These are phyloP conservation scores for Scomber japonicus DNA, from an alignment of 2,113 vertebrate genomes.

Conservation along the genomic window DNA sequence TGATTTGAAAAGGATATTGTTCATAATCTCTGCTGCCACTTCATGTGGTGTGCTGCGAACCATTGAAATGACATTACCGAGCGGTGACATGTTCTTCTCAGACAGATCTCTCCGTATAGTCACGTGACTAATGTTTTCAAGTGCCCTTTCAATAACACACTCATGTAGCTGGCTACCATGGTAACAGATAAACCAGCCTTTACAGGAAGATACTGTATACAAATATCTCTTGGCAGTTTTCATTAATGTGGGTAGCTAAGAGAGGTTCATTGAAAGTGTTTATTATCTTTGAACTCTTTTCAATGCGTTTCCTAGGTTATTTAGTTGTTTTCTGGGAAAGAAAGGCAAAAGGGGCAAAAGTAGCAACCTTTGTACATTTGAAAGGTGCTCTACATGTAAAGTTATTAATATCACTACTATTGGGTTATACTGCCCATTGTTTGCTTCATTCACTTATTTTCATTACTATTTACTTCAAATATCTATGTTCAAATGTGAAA, in stretches of 20 bases:
- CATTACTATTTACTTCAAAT: neutral
- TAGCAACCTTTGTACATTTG: too few species aligned
- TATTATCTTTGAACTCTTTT: conserved; percentile 4
- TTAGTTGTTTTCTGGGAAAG: neutral
- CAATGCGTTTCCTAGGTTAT: conserved; percentile 10
- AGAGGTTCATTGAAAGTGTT: neutral
- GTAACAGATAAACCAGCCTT: conserved; percentile 57
- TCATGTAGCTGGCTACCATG: conserved; percentile 57
- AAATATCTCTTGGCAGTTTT: conserved; percentile 35
- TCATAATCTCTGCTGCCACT: conserved; percentile 16
- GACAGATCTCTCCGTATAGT: conserved; percentile 21
- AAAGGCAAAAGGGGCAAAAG: neutral
- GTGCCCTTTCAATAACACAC: conserved; percentile 35
- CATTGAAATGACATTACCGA: conserved; percentile 16
- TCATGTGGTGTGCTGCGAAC: conserved; percentile 26
- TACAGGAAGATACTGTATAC: conserved; percentile 30
- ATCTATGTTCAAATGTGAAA: neutral
- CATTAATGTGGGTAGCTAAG: neutral
- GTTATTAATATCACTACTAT: too few species aligned
- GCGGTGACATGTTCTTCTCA: conserved; percentile 19
- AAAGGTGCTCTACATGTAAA: too few species aligned
- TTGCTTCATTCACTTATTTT: conserved; percentile 18
- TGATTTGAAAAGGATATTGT: conserved; percentile 9
- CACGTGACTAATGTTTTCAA: conserved; percentile 39
- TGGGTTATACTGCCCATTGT: neutral